Percentiles rank a stretch among this genome's conserved stretches.
These are phyloP conservation scores for Urophycis tenuis DNA, from an alignment of 2,797 vertebrate species.

Conservation along the genomic window DNA sequence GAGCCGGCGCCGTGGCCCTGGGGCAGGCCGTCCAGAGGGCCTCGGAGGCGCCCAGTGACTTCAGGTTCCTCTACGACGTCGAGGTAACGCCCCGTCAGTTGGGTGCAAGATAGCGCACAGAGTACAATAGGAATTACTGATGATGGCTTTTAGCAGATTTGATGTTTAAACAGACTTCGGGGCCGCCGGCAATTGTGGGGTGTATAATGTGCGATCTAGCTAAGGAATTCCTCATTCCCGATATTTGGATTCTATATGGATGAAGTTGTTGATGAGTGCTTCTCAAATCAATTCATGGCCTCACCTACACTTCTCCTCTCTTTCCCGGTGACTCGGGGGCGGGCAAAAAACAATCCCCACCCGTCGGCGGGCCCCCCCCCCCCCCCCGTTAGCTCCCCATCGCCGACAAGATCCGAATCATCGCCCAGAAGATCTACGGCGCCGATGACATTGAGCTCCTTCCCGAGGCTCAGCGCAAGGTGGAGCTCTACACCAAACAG, in stretches of 20 bases:
- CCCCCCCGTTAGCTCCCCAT: constrained; percentile 78
- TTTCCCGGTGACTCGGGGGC: too few species aligned
- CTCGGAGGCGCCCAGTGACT: constrained; percentile 75
- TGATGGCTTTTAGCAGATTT: too few species aligned
- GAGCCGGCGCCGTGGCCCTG: constrained; percentile 80
- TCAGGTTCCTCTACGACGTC: constrained; percentile 86
- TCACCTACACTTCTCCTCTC: not conserved
- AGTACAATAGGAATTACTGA: not conserved
- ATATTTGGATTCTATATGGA: too few species aligned
- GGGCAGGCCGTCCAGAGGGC: constrained; percentile 85
- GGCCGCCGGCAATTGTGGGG: too few species aligned
- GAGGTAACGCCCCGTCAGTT: constrained; percentile 65
- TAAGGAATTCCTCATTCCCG: too few species aligned
- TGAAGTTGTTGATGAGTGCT: not conserved
- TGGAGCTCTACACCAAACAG: constrained; percentile 89
- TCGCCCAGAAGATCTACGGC: constrained; percentile 92
- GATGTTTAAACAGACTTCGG: too few species aligned
- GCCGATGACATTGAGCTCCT: constrained; percentile 90
- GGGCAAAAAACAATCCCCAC: too few species aligned
- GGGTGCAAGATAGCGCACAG: not conserved
- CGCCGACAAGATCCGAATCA: constrained; percentile 88
- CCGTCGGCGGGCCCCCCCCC: too few species aligned
- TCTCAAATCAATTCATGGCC: not conserved
- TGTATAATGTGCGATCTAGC: too few species aligned
- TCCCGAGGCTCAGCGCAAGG: constrained; percentile 88